A percentile compares a stretch with the other conserved stretches of the same genome.
Conservation (phyloP, 2,888 invertebrate genomes). For the Opisthograptis luteolata region DNA sequence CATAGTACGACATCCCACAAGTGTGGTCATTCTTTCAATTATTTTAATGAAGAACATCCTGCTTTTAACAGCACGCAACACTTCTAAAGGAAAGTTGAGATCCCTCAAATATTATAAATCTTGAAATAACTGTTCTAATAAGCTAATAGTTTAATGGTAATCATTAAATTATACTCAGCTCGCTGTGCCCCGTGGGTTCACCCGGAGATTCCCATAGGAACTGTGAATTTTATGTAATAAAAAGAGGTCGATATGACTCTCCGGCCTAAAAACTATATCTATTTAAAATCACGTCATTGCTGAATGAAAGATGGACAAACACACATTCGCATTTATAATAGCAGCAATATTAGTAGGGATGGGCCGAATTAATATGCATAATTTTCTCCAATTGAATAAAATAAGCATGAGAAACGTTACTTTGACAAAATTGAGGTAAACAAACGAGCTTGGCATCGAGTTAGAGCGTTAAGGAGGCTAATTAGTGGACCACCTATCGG, state of each 20-base stretch:
- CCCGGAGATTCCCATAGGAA: too few relatives aligned
- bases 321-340: too few relatives aligned
- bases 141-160: conserved; percentile 33
- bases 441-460: conserved; percentile 25
- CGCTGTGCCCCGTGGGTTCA: too few relatives aligned
- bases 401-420: conserved; percentile 30
- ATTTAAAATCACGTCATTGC: too few relatives aligned
- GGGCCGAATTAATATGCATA: conserved; percentile 34
- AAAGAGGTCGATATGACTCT: too few relatives aligned
- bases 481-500: conserved; percentile 20
- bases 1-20: background rate
- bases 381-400: conserved; percentile 31
- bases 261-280: too few relatives aligned
- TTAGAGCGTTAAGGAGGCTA: conserved; percentile 21
- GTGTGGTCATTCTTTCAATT: conserved; percentile 21
- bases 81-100: conserved; percentile 20
- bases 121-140: conserved; percentile 33
- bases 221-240: too few relatives aligned
- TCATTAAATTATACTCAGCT: conserved; percentile 36
- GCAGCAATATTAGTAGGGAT: too few relatives aligned
- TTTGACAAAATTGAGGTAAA: conserved; percentile 30
- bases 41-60: conserved; percentile 45
- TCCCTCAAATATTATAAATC: conserved; percentile 19
- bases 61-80: conserved; percentile 42
- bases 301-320: too few relatives aligned